phyloP scores from a whole-genome alignment of 1,140 invertebrate species.

The Brachionus angularis region DNA sequence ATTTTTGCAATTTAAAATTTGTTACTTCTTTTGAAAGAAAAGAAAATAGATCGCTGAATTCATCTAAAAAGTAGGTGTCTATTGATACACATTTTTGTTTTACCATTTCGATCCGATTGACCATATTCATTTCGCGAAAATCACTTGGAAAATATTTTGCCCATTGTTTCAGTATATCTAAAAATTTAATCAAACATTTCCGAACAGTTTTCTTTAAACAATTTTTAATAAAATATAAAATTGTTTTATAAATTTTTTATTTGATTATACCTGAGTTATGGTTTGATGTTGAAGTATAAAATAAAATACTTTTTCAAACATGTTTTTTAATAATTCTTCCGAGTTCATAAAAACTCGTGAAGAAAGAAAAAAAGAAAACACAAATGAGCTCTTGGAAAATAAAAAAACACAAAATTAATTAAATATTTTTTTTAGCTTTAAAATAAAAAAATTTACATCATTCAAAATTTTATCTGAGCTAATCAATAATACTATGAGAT shows the following conservation, averaged over 20 bases:
- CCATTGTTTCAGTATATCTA: constrained; percentile 24
- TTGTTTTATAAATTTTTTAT: background rate
- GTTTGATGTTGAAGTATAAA: constrained; percentile 17
- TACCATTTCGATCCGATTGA: background rate
- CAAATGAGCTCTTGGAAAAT: constrained; percentile 15
- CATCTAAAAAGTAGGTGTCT: background rate
- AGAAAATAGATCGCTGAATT: background rate
- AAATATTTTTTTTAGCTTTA: too few species aligned
- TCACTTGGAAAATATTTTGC: constrained; percentile 16
- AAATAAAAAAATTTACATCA: constrained; percentile 38
- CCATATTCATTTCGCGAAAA: constrained; percentile 23
- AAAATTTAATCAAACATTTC: constrained; percentile 1
- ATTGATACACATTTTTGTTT: constrained; percentile 2
- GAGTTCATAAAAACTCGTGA: constrained; percentile 24
- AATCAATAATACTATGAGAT: constrained; percentile 1
- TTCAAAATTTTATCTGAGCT: constrained; percentile 21
- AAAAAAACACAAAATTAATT: too few species aligned
- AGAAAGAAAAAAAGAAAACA: constrained; percentile 33
- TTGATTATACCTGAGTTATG: background rate
- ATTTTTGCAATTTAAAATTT: background rate
- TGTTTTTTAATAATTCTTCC: background rate
- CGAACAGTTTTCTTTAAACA: constrained; percentile 2
- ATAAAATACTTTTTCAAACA: constrained; percentile 21
- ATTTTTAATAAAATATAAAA: background rate
- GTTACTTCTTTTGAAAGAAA: constrained; percentile 1